Evolutionary conservation across 2,888 invertebrate genomes (phyloP).

Genomic region (Erebia palarica): DNA sequence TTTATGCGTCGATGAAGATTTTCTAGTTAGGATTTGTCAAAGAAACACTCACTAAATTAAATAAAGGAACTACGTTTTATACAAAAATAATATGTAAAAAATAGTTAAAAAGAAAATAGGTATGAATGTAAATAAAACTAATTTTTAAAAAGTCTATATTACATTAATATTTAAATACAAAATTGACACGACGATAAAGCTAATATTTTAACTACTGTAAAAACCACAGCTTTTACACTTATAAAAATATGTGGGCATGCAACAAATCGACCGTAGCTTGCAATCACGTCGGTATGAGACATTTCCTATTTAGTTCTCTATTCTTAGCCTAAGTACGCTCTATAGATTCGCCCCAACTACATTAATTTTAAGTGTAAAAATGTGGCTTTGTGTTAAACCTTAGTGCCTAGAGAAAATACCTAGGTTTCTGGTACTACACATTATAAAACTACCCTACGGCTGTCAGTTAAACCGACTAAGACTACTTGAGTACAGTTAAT

Average conservation of each 20-base stretch:
- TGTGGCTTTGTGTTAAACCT: slow-evolving; percentile 27
- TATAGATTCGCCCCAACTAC: no score
- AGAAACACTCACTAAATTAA: neutral
- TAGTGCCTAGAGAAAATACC: slow-evolving; percentile 18
- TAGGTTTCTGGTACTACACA: slow-evolving; percentile 45
- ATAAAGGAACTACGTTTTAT: slow-evolving; percentile 35
- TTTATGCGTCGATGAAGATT: no score
- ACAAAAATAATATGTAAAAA: slow-evolving; percentile 17
- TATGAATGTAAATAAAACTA: slow-evolving; percentile 18
- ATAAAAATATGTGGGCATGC: slow-evolving; percentile 5
- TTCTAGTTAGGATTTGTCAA: neutral
- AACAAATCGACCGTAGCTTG: no score
- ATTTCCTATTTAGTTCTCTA: no score
- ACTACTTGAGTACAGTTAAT: slow-evolving; percentile 33
- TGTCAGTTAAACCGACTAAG: slow-evolving; percentile 44
- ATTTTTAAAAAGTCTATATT: slow-evolving; percentile 19
- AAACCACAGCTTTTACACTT: slow-evolving; percentile 20
- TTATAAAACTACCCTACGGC: slow-evolving; percentile 42
- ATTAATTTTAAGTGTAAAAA: slow-evolving; percentile 16
- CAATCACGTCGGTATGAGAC: no score
- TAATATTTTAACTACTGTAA: slow-evolving; percentile 23
- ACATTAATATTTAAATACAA: slow-evolving; percentile 39
- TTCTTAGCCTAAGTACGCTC: no score
- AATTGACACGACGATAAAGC: slow-evolving; percentile 42
- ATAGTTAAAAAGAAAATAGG: neutral